Evolutionary conservation across 2,797 vertebrate genomes (phyloP), one percentile per base, ranked within the genome.

Genomic region (Bryconaethiops microstoma): DNA sequence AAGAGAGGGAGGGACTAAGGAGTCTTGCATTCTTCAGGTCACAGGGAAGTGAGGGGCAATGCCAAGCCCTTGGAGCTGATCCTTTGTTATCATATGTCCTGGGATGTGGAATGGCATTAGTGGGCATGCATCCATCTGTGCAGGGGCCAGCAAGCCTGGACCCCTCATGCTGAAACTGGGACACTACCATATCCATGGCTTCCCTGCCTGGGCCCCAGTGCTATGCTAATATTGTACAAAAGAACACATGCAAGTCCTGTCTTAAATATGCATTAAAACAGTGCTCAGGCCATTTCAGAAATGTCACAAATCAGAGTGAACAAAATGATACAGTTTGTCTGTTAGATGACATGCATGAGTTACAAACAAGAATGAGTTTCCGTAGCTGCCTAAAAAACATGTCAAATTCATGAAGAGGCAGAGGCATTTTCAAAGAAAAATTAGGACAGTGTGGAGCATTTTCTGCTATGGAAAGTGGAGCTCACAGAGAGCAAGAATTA

Each of bases 71-170:
- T 79, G 72, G 74, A 78, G 39, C 72, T 17, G 54, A 78, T 76
- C 48, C 57, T 69, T 81, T 55, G 60, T 83, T 86, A 86, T 85
- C 79, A 80, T 78, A 78, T 59, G 82, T 84, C 79, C 83, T 76
- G 21, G 65, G 77, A 85, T 80, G 50, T 81, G 73, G 72, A 74
- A 76, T 86, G 79, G 65, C 59, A 77, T 76, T 79, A 60, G 80
- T 63, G 74, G 83, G 65, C 84, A 79, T 67, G 72, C 59, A 52
- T 83, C 85, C 77, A 74, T 80, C 75, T 78, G 67, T 65, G 71
- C 73, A 29, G 17, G 40, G 65, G 45, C 17, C 63, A 64, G 48
- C 68, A 7, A 72, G 76, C 45, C 62, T 76, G 52, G 54, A 74
- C 54, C 57, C 35, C 71, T 75, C 35, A 60, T 65, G n/a, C 73